phyloP scores from a whole-genome alignment of 2,888 invertebrate species.

The Acleris literana region DNA sequence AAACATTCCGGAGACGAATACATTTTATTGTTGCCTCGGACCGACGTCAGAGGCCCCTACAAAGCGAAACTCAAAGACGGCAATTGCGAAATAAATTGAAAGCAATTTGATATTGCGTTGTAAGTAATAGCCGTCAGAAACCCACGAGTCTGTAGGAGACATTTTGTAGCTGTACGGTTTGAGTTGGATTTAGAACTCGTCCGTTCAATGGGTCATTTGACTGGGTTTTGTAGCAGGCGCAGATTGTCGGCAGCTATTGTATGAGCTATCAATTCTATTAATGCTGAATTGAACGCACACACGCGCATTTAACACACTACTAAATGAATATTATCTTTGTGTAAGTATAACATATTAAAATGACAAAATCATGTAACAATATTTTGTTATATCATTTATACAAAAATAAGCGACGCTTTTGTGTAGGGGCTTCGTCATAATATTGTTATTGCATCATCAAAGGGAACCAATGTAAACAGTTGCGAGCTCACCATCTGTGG shows the following conservation, averaged over 20 bases:
- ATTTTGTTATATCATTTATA: too few relatives aligned
- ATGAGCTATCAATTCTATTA: slow-evolving; percentile 13
- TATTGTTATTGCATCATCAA: not conserved
- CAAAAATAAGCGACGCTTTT: too few relatives aligned
- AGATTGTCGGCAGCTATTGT: slow-evolving; percentile 1
- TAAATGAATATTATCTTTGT: too few relatives aligned
- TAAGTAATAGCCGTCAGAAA: slow-evolving; percentile 82
- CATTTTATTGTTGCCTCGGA: slow-evolving; percentile 84
- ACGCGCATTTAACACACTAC: too few relatives aligned
- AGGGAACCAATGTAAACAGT: slow-evolving; percentile 3
- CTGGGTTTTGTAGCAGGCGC: slow-evolving; percentile 41
- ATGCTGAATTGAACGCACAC: slow-evolving; percentile 4
- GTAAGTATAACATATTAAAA: too few relatives aligned
- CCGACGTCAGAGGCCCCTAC: slow-evolving; percentile 83
- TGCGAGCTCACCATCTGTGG: slow-evolving; percentile 1
- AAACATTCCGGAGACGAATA: slow-evolving; percentile 85
- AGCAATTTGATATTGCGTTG: slow-evolving; percentile 84
- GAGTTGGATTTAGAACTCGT: slow-evolving; percentile 57
- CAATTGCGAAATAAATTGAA: slow-evolving; percentile 84
- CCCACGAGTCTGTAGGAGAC: slow-evolving; percentile 72
- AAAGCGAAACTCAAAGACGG: slow-evolving; percentile 84
- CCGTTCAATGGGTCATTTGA: slow-evolving; percentile 65
- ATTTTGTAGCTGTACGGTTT: slow-evolving; percentile 69
- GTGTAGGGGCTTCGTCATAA: not conserved
- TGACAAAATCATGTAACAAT: too few relatives aligned